phyloP scores from a whole-genome alignment of 2,797 vertebrate species.

The Hydrophis major region DNA sequence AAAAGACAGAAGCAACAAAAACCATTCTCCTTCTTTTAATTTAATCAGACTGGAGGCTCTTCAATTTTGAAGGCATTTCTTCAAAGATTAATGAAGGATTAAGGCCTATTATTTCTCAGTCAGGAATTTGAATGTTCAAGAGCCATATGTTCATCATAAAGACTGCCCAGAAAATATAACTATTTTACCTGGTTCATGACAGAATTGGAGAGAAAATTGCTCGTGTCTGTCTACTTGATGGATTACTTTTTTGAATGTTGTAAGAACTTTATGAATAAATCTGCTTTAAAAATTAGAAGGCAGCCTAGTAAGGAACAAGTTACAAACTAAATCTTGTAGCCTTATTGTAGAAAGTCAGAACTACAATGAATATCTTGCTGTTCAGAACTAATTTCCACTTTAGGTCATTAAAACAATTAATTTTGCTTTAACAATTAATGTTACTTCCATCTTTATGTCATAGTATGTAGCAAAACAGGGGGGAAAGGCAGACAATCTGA shows the following conservation, averaged over 20 bases:
- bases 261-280: conserved; percentile 13
- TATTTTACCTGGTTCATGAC: neutral
- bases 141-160: neutral
- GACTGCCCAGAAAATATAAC: neutral
- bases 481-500: conserved; percentile 24
- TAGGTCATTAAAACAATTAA: conserved; percentile 54
- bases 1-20: neutral
- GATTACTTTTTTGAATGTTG: neutral
- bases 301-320: neutral
- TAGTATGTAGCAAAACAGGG: conserved; percentile 19
- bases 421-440: conserved; percentile 35
- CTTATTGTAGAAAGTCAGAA: neutral
- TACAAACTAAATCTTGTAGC: neutral
- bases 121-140: neutral
- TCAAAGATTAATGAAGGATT: neutral
- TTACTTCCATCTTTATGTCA: conserved; percentile 37
- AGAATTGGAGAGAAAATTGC: neutral
- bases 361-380: neutral
- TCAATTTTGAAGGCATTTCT: neutral
- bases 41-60: neutral
- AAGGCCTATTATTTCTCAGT: neutral
- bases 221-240: neutral
- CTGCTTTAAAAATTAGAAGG: conserved; percentile 28
- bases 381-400: conserved; percentile 45
- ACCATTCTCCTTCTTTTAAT: neutral